Conservation (phyloP, 37 sponge, comb jelly and placozoan species). For the Petrosia ficiformis region DNA sequence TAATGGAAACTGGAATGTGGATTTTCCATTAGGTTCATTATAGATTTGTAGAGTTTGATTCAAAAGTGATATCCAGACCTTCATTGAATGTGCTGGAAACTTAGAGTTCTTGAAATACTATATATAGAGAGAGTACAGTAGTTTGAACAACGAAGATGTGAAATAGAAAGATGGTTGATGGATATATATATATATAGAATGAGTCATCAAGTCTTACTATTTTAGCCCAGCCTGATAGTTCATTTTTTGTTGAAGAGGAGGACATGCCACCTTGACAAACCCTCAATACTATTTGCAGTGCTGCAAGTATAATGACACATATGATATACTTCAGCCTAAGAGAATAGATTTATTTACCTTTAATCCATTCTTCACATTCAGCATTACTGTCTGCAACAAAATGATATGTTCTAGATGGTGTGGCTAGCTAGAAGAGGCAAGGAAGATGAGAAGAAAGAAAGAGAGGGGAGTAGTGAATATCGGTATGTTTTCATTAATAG, state of each 20-base stretch:
- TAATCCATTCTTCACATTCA: constrained; percentile 49
- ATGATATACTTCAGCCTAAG: no score
- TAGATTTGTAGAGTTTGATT: background rate
- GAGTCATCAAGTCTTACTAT: background rate
- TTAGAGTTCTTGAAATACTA: background rate
- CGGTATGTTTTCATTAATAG: no score
- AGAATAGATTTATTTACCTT: no score
- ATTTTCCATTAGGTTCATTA: background rate
- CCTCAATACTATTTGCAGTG: background rate
- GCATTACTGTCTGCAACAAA: constrained; percentile 5
- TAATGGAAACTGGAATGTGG: background rate
- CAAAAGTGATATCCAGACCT: background rate
- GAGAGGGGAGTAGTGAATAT: no score
- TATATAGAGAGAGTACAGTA: background rate
- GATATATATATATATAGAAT: background rate
- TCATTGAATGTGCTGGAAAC: background rate
- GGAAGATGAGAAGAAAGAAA: background rate
- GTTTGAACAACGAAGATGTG: no score
- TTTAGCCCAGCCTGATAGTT: background rate
- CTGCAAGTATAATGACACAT: background rate
- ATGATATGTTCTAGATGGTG: constrained; percentile 27
- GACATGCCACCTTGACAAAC: background rate
- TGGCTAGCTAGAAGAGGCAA: constrained; percentile 23
- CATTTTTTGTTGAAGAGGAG: background rate
- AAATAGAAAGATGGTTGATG: no score